Evolutionary conservation across 2,113 vertebrate genomes (phyloP).

Genomic region (Nycticorax nycticorax): DNA sequence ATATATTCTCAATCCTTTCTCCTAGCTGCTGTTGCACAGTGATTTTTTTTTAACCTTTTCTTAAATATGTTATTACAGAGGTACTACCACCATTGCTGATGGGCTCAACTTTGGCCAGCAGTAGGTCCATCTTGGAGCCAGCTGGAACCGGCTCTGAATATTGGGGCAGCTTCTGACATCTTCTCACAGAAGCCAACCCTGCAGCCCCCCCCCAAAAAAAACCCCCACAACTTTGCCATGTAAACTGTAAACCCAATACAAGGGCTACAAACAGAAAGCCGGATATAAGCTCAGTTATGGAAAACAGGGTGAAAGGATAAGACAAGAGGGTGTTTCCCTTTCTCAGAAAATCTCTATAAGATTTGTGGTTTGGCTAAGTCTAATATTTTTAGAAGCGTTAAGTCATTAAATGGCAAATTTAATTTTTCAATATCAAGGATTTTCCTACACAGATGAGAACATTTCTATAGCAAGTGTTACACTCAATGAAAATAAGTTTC

Average conservation of each 20-base stretch:
- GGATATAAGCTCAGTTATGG: not conserved
- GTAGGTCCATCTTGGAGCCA: fast-evolving
- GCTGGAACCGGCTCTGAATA: not conserved
- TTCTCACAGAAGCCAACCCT: not conserved
- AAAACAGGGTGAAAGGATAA: not conserved
- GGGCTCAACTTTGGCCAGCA: not conserved
- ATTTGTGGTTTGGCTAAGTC: not conserved
- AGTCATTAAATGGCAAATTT: not conserved
- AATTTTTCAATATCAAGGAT: not conserved
- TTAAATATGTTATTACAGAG: not conserved
- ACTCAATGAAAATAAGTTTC: not conserved
- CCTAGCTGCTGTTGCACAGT: fast-evolving
- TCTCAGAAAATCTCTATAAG: not conserved
- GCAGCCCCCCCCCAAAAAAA: too few species aligned
- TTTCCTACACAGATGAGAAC: not conserved
- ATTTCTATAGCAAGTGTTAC: not conserved
- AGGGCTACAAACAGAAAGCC: not conserved
- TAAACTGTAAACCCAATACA: not conserved
- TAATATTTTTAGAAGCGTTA: not conserved
- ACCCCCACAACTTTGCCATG: not conserved
- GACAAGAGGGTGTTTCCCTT: not conserved
- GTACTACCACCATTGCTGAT: not conserved
- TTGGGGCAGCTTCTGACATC: not conserved
- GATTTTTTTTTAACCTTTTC: not conserved
- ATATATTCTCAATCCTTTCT: not conserved